Percentiles rank a stretch among this genome's conserved stretches.
Evolutionary conservation across 1,140 invertebrate genomes (phyloP).

Genomic region (Spodoptera frugiperda): DNA sequence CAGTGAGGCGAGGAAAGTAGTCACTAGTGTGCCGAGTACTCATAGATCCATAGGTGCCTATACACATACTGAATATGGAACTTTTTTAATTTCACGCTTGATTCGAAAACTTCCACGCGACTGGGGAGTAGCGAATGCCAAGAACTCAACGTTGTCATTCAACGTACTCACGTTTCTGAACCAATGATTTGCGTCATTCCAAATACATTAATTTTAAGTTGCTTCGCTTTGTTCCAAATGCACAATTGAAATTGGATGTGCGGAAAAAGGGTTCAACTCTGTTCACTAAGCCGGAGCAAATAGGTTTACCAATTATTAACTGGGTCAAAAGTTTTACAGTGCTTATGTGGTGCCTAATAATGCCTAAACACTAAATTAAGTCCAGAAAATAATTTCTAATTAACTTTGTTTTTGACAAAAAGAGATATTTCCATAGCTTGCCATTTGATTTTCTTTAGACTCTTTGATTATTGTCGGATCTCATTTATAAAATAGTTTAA

Average conservation of each 20-base stretch:
- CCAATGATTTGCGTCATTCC: constrained; percentile 39
- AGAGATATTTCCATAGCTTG: too few species aligned
- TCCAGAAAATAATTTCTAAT: not conserved
- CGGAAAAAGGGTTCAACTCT: constrained; percentile 10
- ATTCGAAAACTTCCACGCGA: constrained; percentile 64
- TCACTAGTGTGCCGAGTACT: constrained; percentile 36
- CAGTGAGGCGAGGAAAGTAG: constrained; percentile 50
- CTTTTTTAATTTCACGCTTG: constrained; percentile 80
- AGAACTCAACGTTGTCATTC: constrained; percentile 50
- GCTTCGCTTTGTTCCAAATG: constrained; percentile 17
- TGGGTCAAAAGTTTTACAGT: constrained; percentile 22
- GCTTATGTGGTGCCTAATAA: not conserved
- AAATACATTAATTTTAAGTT: constrained; percentile 36
- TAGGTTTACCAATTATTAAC: constrained; percentile 27
- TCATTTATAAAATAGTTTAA: too few species aligned
- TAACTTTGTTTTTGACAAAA: too few species aligned
- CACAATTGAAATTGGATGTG: constrained; percentile 7
- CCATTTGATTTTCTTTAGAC: too few species aligned
- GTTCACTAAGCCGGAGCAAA: constrained; percentile 19
- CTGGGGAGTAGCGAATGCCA: constrained; percentile 48
- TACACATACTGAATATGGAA: constrained; percentile 60
- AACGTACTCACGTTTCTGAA: constrained; percentile 28
- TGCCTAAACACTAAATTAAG: not conserved
- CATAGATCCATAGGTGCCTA: constrained; percentile 44
- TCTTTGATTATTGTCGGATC: too few species aligned